Conservation (phyloP, 1,140 invertebrate genomes). For the Temnothorax longispinosus region DNA sequence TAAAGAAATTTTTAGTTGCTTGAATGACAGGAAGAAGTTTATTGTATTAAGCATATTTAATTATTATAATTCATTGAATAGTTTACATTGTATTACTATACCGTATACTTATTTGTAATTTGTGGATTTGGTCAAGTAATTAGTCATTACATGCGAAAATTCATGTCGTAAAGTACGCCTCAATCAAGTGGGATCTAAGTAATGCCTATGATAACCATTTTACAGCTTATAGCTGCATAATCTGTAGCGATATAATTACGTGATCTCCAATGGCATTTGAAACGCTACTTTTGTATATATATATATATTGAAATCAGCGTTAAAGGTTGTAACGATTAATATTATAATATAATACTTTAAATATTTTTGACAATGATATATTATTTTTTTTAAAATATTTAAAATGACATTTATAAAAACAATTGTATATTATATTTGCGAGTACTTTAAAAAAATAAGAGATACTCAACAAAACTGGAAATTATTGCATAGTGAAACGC, state of each 20-base stretch:
- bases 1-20: background rate
- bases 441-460: background rate
- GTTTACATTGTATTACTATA: background rate
- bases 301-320: constrained; percentile 14
- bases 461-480: background rate
- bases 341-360: background rate
- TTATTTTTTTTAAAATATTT: background rate
- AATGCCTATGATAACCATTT: background rate
- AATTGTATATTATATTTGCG: background rate
- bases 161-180: background rate
- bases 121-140: background rate
- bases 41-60: background rate
- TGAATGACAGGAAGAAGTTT: background rate
- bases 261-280: background rate
- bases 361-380: background rate
- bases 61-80: background rate
- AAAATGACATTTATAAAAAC: background rate
- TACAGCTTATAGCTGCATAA: constrained; percentile 33
- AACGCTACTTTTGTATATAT: background rate
- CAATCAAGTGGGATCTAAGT: constrained; percentile 39
- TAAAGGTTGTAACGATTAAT: constrained; percentile 27
- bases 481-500: background rate
- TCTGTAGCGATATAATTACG: constrained; percentile 38
- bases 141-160: background rate
- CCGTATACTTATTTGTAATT: background rate